Evolutionary conservation across 2,888 invertebrate genomes (phyloP).

Genomic region (Mythimna impura): DNA sequence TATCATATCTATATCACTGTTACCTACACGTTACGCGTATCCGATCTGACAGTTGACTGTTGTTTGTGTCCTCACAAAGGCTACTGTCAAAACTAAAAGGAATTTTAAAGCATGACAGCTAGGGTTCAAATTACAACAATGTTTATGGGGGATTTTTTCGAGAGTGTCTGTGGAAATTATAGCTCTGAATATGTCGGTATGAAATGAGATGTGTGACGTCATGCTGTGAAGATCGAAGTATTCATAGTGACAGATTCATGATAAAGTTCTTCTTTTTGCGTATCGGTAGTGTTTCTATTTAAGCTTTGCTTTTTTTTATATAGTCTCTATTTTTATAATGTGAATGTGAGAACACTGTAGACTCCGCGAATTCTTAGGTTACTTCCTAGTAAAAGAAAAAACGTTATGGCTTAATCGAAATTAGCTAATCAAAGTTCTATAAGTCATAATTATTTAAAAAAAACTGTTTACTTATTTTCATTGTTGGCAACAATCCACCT

Average conservation of each 20-base stretch:
- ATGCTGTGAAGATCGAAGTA: slow-evolving; percentile 23
- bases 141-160: slow-evolving; percentile 17
- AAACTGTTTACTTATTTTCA: too few relatives aligned
- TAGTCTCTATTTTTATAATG: too few relatives aligned
- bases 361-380: too few relatives aligned
- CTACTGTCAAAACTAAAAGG: slow-evolving; percentile 43
- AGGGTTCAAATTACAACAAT: slow-evolving; percentile 25
- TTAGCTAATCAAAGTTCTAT: too few relatives aligned
- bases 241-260: slow-evolving; percentile 14
- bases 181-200: slow-evolving; percentile 50
- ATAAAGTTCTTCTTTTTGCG: background rate
- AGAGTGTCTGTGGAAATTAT: slow-evolving; percentile 44
- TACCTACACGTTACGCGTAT: slow-evolving; percentile 66
- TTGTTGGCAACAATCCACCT: too few relatives aligned
- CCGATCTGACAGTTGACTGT: slow-evolving; percentile 63
- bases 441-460: too few relatives aligned
- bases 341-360: too few relatives aligned
- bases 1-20: slow-evolving; percentile 81
- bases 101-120: background rate
- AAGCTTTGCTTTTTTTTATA: too few relatives aligned
- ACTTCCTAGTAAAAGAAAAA: too few relatives aligned
- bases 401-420: too few relatives aligned
- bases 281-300: background rate
- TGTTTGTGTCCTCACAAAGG: slow-evolving; percentile 57
- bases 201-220: slow-evolving; percentile 61